Conservation (phyloP, 2,797 vertebrate genomes). For the Xiphophorus birchmanni region DNA sequence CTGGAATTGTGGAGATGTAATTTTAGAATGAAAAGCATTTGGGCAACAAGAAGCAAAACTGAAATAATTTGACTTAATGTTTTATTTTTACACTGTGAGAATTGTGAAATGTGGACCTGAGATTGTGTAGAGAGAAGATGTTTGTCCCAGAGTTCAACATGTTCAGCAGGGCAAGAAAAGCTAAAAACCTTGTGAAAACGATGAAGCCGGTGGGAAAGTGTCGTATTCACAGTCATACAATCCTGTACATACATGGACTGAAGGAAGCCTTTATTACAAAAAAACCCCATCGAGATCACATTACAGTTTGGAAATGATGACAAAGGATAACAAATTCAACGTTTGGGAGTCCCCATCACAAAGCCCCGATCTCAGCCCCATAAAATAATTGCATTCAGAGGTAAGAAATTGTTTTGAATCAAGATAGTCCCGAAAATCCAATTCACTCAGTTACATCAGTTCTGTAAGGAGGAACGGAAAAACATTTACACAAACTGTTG, state of each 20-base stretch:
- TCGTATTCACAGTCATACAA: background rate
- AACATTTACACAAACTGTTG: background rate
- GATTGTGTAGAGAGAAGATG: background rate
- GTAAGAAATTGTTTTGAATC: background rate
- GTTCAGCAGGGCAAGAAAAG: background rate
- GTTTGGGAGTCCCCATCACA: background rate
- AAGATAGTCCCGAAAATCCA: background rate
- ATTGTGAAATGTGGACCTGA: background rate
- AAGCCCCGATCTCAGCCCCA: background rate
- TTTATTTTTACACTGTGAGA: background rate
- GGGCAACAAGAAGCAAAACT: background rate
- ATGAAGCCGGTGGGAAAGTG: background rate
- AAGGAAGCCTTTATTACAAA: background rate
- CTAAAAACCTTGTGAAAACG: background rate
- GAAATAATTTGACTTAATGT: background rate
- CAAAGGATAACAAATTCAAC: background rate
- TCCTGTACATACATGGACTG: background rate
- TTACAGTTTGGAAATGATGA: background rate
- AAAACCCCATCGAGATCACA: background rate
- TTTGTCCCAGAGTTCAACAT: background rate
- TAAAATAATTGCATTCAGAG: background rate
- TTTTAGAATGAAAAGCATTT: constrained; percentile 17
- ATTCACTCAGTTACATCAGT: background rate
- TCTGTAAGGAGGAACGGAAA: background rate
- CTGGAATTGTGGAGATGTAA: constrained; percentile 11